A percentile compares a stretch with the other conserved stretches of the same genome.
phyloP scores from a whole-genome alignment of 1,140 invertebrate genomes.

The Orius insidiosus region DNA sequence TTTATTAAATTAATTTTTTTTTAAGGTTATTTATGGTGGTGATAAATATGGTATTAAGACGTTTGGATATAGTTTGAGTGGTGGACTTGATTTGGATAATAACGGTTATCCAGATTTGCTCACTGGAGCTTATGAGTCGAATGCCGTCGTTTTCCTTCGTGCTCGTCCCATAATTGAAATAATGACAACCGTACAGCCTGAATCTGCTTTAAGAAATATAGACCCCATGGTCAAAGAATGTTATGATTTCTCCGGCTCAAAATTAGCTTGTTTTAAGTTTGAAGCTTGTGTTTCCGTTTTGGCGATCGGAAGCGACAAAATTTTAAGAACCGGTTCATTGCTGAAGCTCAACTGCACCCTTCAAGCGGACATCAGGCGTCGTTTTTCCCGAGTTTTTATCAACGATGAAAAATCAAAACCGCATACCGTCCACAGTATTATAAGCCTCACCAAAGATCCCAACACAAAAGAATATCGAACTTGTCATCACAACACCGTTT shows the following conservation, averaged over 20 bases:
- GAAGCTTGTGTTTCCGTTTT: conserved; percentile 61
- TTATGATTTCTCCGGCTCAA: conserved; percentile 36
- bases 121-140: conserved; percentile 71
- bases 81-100: conserved; percentile 73
- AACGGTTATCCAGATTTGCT: conserved; percentile 87
- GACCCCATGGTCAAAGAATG: conserved; percentile 64
- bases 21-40: conserved; percentile 26
- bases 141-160: conserved; percentile 50
- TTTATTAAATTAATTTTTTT: neutral
- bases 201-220: conserved; percentile 47
- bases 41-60: conserved; percentile 40
- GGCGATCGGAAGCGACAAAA: conserved; percentile 7
- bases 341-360: conserved; percentile 53
- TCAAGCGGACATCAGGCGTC: conserved; percentile 70
- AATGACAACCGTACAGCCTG: conserved; percentile 40
- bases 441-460: conserved; percentile 19
- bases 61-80: conserved; percentile 78
- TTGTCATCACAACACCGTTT: conserved; percentile 52
- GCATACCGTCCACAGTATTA: conserved; percentile 24
- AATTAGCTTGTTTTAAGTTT: conserved; percentile 72
- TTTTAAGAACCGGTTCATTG: conserved; percentile 3
- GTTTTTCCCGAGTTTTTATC: conserved; percentile 43
- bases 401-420: conserved; percentile 21
- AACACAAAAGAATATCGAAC: conserved; percentile 21
- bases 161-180: conserved; percentile 77